Evolutionary conservation across 1,140 invertebrate genomes (phyloP), one percentile per base, ranked within the genome.

Genomic region (Drosophila elegans): DNA sequence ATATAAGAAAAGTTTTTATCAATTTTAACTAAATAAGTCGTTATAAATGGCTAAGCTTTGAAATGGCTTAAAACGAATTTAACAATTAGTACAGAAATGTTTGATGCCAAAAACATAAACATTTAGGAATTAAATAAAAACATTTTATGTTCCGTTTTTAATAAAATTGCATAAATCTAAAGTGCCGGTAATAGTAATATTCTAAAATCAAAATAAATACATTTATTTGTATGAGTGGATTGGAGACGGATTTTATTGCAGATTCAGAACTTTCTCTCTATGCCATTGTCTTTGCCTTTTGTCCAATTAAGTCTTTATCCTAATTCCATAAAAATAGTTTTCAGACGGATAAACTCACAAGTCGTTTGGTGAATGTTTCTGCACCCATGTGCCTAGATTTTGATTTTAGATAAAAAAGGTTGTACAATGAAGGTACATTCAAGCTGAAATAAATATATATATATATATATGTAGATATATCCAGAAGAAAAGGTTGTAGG

Each of bases 271-370:
- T 44, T 27, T 61, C 21, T 38, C 32, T 34, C 12, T 25, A 13
- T 60, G 57, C 2, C 34, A 12, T 42, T 44, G 13, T 16, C 12
- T 11, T 34, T 34, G 45, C 3, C 4, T 10, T 27, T 64, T 66
- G 34, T 53, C 52, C 52, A 86, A 85, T 86, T 86, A 81, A 75
- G 78, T 82, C 66, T 81, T 86, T 78, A 85, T 81, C 82, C 81
- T 75, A 81, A 72, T 85, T 85, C 54, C 45, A 79, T 72, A 68
- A 75, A 86, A 72, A 68, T 78, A 68, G 54, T 69, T 82, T 59
- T 66, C 78, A 67, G 53, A 36, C 75, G 66, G 69, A 86, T 72
- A 78, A 85, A 67, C 60, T 61, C 16, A 39, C 44, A 39, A 29
- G n/a, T 36, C 48, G 1, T 34, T 38, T 11, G 12, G 11, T 29